phyloP scores from a whole-genome alignment of 1,140 invertebrate species.

The Drosophila sucinea region DNA sequence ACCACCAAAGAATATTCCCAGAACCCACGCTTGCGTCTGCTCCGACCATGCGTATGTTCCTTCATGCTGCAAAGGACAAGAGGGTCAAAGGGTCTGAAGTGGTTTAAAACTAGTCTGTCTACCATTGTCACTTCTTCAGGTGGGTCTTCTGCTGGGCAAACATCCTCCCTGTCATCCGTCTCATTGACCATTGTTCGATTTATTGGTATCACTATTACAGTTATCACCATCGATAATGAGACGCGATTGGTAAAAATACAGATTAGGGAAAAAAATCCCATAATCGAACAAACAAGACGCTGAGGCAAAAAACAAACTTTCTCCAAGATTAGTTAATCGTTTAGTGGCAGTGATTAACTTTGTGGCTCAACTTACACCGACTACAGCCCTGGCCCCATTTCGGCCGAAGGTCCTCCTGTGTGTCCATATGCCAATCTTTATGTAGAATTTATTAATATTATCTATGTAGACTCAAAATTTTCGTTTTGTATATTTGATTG shows the following conservation, averaged over 20 bases:
- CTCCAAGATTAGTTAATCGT: neutral
- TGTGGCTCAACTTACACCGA: slow-evolving; percentile 3
- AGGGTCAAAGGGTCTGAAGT: neutral
- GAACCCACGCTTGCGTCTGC: slow-evolving; percentile 75
- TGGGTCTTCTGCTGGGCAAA: slow-evolving; percentile 14
- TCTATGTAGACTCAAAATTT: neutral
- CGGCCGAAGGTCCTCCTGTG: slow-evolving; percentile 1
- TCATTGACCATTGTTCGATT: slow-evolving; percentile 19
- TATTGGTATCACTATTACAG: slow-evolving; percentile 20
- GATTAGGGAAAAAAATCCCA: slow-evolving; percentile 26
- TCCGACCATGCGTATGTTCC: slow-evolving; percentile 41
- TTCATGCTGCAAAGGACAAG: slow-evolving; percentile 1
- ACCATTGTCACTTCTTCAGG: neutral
- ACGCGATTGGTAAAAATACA: slow-evolving; percentile 30
- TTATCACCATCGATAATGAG: slow-evolving; percentile 36
- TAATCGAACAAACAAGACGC: slow-evolving; percentile 14
- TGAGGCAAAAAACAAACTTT: slow-evolving; percentile 32
- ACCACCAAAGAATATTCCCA: slow-evolving; percentile 88
- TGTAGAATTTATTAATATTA: neutral
- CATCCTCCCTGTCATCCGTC: neutral
- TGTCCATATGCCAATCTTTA: neutral
- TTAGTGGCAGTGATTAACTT: neutral
- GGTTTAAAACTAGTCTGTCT: neutral
- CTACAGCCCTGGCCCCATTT: slow-evolving; percentile 19
- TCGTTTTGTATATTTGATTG: neutral